Conservation (phyloP, 2,797 vertebrate genomes). For the Darevskia mixta region DNA sequence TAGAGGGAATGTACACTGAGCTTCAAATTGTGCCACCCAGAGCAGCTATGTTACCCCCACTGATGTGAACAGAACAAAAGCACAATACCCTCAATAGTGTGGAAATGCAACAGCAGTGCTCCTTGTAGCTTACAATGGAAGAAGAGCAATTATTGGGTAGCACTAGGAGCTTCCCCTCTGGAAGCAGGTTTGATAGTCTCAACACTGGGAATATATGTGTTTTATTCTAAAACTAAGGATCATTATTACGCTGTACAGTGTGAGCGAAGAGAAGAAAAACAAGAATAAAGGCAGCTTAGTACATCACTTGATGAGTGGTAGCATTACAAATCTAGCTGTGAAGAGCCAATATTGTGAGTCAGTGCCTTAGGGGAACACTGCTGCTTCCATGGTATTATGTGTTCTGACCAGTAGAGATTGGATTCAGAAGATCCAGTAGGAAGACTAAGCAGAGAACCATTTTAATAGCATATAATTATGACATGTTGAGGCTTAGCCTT, state of each 20-base stretch:
- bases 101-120: neutral
- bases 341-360: constrained; percentile 40
- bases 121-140: neutral
- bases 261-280: neutral
- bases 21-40: neutral
- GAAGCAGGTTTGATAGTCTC: neutral
- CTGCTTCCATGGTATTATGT: neutral
- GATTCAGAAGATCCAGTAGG: neutral
- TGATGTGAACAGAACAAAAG: neutral
- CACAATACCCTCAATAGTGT: neutral
- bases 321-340: neutral
- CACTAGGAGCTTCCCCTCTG: neutral
- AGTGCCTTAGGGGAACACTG: constrained; percentile 21
- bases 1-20: too few species aligned
- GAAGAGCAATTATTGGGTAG: neutral
- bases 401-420: constrained; percentile 29
- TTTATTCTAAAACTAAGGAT: neutral
- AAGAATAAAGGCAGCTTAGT: neutral
- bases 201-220: neutral
- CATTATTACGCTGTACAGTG: neutral
- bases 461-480: constrained; percentile 36
- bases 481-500: constrained; percentile 20
- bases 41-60: neutral
- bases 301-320: constrained; percentile 1
- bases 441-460: constrained; percentile 32